These are phyloP conservation scores for Drosophila tani DNA, from an alignment of 1,140 invertebrate species.

Conservation along the genomic window DNA sequence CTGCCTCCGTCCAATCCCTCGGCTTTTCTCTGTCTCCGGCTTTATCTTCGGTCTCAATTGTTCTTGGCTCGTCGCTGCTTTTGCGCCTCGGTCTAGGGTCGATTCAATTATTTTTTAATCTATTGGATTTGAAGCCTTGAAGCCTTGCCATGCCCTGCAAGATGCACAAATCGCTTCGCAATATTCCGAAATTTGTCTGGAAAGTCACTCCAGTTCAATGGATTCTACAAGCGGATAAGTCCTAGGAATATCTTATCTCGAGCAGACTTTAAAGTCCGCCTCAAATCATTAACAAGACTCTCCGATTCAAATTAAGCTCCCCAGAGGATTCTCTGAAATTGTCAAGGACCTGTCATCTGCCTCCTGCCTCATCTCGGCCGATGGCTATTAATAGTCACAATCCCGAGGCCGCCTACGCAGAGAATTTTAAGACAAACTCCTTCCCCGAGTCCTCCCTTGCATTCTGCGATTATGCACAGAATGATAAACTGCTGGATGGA, in stretches of 20 bases:
- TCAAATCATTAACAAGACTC: slow-evolving; percentile 17
- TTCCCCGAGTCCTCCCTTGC: neutral
- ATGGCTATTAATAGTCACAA: slow-evolving; percentile 42
- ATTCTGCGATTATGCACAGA: slow-evolving; percentile 35
- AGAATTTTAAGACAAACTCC: slow-evolving; percentile 11
- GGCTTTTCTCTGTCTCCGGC: slow-evolving; percentile 8
- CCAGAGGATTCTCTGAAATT: neutral
- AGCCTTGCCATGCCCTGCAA: neutral
- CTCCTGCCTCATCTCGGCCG: neutral
- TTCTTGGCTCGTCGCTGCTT: slow-evolving; percentile 19
- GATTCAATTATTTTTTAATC: slow-evolving; percentile 79
- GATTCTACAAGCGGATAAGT: neutral
- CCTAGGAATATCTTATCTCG: neutral
- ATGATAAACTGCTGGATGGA: slow-evolving; percentile 69
- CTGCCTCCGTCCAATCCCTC: neutral
- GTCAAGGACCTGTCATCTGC: slow-evolving; percentile 21
- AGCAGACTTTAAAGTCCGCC: slow-evolving; percentile 3
- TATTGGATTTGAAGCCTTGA: slow-evolving; percentile 63
- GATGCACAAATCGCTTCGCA: slow-evolving; percentile 26
- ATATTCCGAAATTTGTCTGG: slow-evolving; percentile 53
- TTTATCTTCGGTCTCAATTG: slow-evolving; percentile 1
- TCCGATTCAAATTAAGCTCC: neutral
- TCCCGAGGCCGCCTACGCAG: slow-evolving; percentile 32
- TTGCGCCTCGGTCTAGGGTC: slow-evolving; percentile 27
- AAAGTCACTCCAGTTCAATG: slow-evolving; percentile 30